Base-by-base conservation (phyloP, 2,797 vertebrate species). In the Sarcoramphus papa region DNA sequence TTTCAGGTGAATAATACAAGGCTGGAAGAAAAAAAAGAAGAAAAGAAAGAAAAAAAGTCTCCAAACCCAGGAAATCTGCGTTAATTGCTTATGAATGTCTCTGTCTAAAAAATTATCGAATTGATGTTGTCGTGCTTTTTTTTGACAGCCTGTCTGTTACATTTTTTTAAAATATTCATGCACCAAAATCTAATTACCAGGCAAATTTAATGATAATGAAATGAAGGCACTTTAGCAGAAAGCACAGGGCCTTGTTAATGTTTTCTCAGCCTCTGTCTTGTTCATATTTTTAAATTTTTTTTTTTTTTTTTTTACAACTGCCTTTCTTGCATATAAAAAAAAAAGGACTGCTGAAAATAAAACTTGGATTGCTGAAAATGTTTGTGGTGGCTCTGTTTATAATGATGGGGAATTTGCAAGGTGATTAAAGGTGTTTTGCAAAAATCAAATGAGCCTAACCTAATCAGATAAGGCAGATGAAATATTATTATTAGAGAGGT, bases 141-240 rank as follows among this genome's bases (percentile, higher is more conserved):
- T 92, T 74, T 96, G 95, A 95, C 95, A 95, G 95, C 93, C 85
- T 94, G 93, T 94, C 95, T 96, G 83, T 96, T 96, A 92, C 47
- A 16, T 76, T 89, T 92, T 91, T 93, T 95, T 94, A 19, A 95
- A 95, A 93, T 96, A 97, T 96, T 95, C 93, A 95, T 96, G 93
- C 84, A 65, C 88, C 0, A n/a, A 91, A 95, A 94, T 95, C 92
- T 94, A 92, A 97, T 94, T 93, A 90, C 89, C 64, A 92, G 92
- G 94, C 88, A 95, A 94, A 97, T 96, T 92, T 95, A 95, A 95
- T 95, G 88, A 88, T 94, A 93, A 95, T 95, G 95, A 96, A 95
- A 86, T 88, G 93, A 95, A 96, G 92, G 94, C 90, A 87, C 95
- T 95, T 94, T 70, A 94, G 91, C 91, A 94, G 93, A 79, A 95